Base-by-base conservation (phyloP, 2,888 invertebrate genomes). In the Leptopilina drosophilae region DNA sequence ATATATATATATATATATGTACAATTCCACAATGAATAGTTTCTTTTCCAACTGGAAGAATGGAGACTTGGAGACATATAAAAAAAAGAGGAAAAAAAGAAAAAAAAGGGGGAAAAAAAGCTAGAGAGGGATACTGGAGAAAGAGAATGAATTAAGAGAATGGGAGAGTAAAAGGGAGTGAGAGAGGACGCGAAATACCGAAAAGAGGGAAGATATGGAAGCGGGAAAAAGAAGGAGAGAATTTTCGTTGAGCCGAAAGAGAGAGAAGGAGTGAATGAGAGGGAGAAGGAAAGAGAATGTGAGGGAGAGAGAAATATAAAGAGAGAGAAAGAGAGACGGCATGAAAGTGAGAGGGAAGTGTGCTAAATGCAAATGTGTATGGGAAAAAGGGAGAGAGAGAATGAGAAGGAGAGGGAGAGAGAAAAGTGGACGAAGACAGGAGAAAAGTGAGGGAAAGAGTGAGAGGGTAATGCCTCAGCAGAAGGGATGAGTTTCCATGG, bases 401-500 rank as follows among this genome's bases (percentile, higher is more conserved):
- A 66, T 46, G 42, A 56, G 33, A 67, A 20, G 62, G 20, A 20
- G 73, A 6, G 20, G 77, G 65, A 56, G 64, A 64, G 73, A 56
- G 42, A 56, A 46, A 67, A 26, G 62, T 76, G 53, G 33, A 64
- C 78, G 69, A 69, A 64, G 80, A 80, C 80, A 76, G 76, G 79
- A 76, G 77, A 42, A 77, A 76, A 12, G 77, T 77, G 69, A 80
- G 77, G 65, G 42, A 66, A 64, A 77, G 49, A 77, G 82, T 67
- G 80, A 78, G 82, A 78, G 81, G 73, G 73, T 56, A 33, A 53
- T 83, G 83, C 84, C 87, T 87, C 84, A 85, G 86, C 87, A 85
- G 87, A 84, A 87, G 90, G 88, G 87, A 87, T 86, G 85, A 86
- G 90, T 90, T 88, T 82, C 89, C 88, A 90, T 90, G 90, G 90